Conservation (phyloP, 2,797 vertebrate genomes). For the Chromobotia macracanthus region DNA sequence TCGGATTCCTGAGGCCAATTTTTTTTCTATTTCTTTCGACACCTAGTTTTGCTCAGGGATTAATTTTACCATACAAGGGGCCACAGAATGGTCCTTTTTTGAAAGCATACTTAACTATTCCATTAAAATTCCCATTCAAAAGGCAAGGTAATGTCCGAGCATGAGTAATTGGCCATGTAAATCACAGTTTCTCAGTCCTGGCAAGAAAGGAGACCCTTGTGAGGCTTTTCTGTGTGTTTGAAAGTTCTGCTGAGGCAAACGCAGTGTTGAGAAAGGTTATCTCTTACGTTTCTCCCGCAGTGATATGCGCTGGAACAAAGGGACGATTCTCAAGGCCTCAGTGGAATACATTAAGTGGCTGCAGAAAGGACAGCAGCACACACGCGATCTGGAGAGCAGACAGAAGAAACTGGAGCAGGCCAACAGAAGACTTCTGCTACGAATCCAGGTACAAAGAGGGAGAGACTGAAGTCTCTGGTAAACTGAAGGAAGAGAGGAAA, state of each 20-base stretch:
- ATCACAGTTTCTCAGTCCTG: slow-evolving; percentile 97
- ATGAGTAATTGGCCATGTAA: slow-evolving; percentile 99
- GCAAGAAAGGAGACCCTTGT: slow-evolving; percentile 84
- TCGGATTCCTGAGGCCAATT: slow-evolving; percentile 82
- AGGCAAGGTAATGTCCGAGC: slow-evolving; percentile 92
- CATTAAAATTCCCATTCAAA: slow-evolving; percentile 99
- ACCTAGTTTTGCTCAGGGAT: slow-evolving; percentile 98
- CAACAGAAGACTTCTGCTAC: slow-evolving; percentile 90
- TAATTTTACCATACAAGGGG: slow-evolving; percentile 96
- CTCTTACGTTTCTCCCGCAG: slow-evolving; percentile 74
- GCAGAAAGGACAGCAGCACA: slow-evolving; percentile 98
- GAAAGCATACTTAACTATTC: slow-evolving; percentile 94
- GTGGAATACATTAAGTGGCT: slow-evolving; percentile 99
- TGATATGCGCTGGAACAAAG: slow-evolving; percentile 99
- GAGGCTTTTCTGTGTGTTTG: slow-evolving; percentile 72
- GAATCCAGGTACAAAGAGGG: slow-evolving; percentile 89
- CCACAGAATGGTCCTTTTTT: slow-evolving; percentile 80
- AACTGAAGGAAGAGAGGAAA: not conserved
- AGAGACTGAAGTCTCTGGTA: no score
- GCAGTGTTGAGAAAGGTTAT: slow-evolving; percentile 76
- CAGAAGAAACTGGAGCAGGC: slow-evolving; percentile 97
- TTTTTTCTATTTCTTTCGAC: slow-evolving; percentile 83
- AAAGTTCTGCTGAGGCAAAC: slow-evolving; percentile 90
- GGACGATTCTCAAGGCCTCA: slow-evolving; percentile 98
- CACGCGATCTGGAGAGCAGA: slow-evolving; percentile 90